Conservation (phyloP, 2,113 vertebrate genomes). For the Thomomys bottae region DNA sequence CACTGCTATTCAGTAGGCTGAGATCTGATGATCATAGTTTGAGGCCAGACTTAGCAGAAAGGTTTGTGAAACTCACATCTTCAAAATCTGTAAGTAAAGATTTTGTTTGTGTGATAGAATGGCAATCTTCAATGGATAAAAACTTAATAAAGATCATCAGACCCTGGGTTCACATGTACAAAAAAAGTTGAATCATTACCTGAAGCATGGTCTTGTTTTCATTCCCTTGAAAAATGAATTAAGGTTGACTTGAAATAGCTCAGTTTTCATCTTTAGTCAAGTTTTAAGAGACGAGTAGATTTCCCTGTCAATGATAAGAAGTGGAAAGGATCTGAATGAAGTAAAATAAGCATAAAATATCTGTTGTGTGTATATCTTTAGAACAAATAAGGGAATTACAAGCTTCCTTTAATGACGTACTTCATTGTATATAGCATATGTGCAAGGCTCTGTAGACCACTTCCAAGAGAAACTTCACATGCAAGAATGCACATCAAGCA, state of each 20-base stretch:
- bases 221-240: background rate
- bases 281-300: background rate
- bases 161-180: too few species aligned
- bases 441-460: slow-evolving; percentile 16
- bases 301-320: background rate
- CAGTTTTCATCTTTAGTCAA: slow-evolving; percentile 34
- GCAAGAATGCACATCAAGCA: slow-evolving; percentile 36
- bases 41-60: too few species aligned
- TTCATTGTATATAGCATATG: background rate
- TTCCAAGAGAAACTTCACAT: slow-evolving; percentile 41
- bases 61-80: too few species aligned
- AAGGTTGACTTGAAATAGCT: slow-evolving; percentile 9
- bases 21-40: too few species aligned
- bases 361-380: slow-evolving; percentile 16
- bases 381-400: background rate
- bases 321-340: slow-evolving; percentile 14
- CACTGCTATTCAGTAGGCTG: too few species aligned
- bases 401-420: slow-evolving; percentile 15
- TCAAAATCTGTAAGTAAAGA: too few species aligned
- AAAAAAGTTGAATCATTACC: background rate
- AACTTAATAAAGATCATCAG: too few species aligned
- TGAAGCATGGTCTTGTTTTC: background rate
- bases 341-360: slow-evolving; percentile 28
- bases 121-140: too few species aligned
- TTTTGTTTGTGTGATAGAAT: too few species aligned